Base-by-base conservation (phyloP, 1,140 invertebrate species). In the Macrobrachium nipponense region DNA sequence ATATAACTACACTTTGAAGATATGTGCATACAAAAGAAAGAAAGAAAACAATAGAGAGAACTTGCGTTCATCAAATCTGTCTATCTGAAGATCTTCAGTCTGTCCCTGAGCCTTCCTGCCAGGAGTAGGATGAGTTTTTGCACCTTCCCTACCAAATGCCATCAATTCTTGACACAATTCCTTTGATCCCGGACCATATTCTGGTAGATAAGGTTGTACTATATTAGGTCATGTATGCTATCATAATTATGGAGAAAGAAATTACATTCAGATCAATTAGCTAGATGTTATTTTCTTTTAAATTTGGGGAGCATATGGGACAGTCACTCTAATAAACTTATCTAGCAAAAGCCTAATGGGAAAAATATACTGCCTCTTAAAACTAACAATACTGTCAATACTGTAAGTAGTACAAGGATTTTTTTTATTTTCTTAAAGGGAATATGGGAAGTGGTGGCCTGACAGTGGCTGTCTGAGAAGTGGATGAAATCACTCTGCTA, bases 81-180 rank as follows among this genome's bases (percentile, higher is more conserved):
- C 84, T 62, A 68, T 44, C 51, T 73, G 17, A 17, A 15, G 68
- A 43, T 64, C 23, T n/a, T 60, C 17, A 11, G n/a, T 7, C 5
- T 61, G 36, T 17, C 5, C 6, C 8, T 51, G 72, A 23, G 12
- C 51, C 58, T 60, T 81, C 60, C 59, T 78, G 10, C 27, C n/a
- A 8, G 68, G 68, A 10, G 27, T 75, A 17, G 76, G 76, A 62
- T 86, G 76, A 18, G 68, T 18, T 12, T 20, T 68, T 15, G 51
- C 77, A 23, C 84, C 84, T 20, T 86, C 84, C 3, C 77, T 68
- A 11, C 84, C 84, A 79, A 44, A 86, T 17, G 84, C 84, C 84
- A 86, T 86, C 58, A 86, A 59, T n/a, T 86, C 84, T 68, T 86
- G 84, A 58, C 84, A 86, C 77, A 77, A 44, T 27, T 86, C 84